Evolutionary conservation across 2,113 vertebrate genomes (phyloP), one percentile per base, ranked within the genome.

Genomic region (Caracal caracal): DNA sequence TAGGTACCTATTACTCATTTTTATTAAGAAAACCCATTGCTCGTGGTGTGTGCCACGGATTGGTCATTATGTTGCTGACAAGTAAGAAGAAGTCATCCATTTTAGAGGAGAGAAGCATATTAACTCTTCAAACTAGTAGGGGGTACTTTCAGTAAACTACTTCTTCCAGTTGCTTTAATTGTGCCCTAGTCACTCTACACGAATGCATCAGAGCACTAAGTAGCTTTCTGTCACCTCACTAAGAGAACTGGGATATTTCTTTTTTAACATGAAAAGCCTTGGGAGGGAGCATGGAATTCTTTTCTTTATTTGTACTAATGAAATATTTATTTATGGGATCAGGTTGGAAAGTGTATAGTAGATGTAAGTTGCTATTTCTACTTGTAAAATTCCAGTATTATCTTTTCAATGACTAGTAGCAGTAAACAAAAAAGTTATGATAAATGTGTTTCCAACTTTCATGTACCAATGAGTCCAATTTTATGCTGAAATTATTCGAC

Each of bases 311-410:
- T 95, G 65, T 66, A 49, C 88, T 84, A 76, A 86, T 89, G 2
- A 96, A 92, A 88, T 96, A 92, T 96, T 86, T 94, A 49, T 47
- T 76, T 94, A 79, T 71, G 4, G 35, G 80, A 83, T 87, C 35
- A 76, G 22, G 6, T 22, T 87, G 40, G 47, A 5, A 87, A 81
- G 11, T 71, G 10, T 79, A 87, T 28, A 70, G 33, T 51, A 95
- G 43, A 56, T 83, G 1, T 93, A 75, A 80, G 19, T 82, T 86
- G 33, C 24, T 92, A 90, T 19, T 53, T 95, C 22, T 40, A 35
- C 11, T 96, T 88, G 51, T 43, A 84, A 81, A 96, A 93, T 80
- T n/a, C 26, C 24, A 79, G 6, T 66, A 76, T 95, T 95, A 20
- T 90, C 24, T 92, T 81, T 83, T 90, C 61, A 65, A 90, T 81